phyloP scores from a whole-genome alignment of 2,888 invertebrate species.

The Hemistola chrysoprasaria region DNA sequence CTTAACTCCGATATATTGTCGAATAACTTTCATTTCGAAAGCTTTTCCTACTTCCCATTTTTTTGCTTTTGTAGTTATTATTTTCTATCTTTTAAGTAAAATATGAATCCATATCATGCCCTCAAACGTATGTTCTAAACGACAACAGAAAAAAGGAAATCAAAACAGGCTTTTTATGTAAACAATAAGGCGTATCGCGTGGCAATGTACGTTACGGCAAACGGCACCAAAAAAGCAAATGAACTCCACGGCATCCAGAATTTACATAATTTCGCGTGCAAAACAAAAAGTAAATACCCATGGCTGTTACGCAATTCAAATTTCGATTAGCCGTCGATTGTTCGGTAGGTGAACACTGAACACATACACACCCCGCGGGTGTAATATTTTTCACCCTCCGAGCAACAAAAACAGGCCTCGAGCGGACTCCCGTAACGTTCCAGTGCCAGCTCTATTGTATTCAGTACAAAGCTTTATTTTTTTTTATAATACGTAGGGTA shows the following conservation, averaged over 20 bases:
- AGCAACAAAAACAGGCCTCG: constrained; percentile 60
- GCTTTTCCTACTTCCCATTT: no score
- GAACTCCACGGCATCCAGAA: background rate
- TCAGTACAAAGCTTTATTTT: constrained; percentile 31
- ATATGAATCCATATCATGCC: no score
- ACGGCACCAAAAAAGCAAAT: no score
- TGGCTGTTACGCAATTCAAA: constrained; percentile 19
- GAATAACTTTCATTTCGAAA: no score
- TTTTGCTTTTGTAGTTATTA: no score
- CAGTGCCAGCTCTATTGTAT: constrained; percentile 16
- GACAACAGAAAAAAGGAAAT: no score
- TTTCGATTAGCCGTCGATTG: constrained; percentile 37
- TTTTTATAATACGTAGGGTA: constrained; percentile 51
- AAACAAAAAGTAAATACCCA: constrained; percentile 7
- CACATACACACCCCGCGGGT: constrained; percentile 63
- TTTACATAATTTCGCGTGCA: background rate
- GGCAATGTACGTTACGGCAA: no score
- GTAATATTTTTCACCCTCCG: constrained; percentile 72
- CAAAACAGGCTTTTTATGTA: no score
- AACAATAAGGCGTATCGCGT: no score
- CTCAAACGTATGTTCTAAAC: no score
- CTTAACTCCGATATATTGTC: no score
- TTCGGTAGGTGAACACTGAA: constrained; percentile 42
- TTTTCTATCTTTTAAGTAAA: no score
- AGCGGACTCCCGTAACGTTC: constrained; percentile 29